These are phyloP conservation scores for Lamprologus lemairii DNA, from an alignment of 2,113 vertebrate genomes.

Conservation along the genomic window DNA sequence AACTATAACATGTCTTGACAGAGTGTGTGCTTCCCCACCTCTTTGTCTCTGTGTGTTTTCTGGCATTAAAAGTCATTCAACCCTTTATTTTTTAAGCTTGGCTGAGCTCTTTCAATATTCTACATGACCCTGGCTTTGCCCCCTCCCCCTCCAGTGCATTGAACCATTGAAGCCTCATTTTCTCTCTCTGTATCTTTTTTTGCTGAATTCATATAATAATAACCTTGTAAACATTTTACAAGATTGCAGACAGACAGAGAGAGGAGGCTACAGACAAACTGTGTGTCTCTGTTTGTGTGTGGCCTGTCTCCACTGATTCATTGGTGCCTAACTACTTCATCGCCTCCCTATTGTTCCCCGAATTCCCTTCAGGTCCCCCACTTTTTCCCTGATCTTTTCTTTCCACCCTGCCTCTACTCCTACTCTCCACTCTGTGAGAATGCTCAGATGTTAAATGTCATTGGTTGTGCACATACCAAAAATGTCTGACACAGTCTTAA, in stretches of 20 bases:
- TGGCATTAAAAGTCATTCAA: constrained; percentile 41
- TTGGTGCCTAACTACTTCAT: constrained; percentile 26
- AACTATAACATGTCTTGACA: not conserved
- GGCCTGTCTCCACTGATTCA: constrained; percentile 20
- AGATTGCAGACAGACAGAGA: constrained; percentile 3
- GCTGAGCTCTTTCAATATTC: constrained; percentile 30
- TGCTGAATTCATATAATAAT: constrained; percentile 17
- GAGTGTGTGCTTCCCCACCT: constrained; percentile 1
- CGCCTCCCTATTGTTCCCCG: constrained; percentile 30
- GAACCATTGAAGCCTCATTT: constrained; percentile 30
- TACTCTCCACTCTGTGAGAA: not conserved
- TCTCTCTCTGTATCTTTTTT: not conserved
- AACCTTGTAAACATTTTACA: constrained; percentile 24
- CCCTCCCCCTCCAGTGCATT: not conserved
- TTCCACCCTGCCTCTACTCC: not conserved
- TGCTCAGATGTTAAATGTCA: constrained; percentile 37
- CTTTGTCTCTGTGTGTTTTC: constrained; percentile 1
- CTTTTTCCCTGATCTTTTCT: not conserved
- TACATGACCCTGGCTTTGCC: not conserved
- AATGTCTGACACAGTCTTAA: constrained; percentile 15
- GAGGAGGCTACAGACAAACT: not conserved
- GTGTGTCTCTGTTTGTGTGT: constrained; percentile 20
- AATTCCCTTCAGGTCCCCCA: constrained; percentile 18
- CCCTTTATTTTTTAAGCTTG: constrained; percentile 41
- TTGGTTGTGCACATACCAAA: constrained; percentile 31